phyloP scores from a whole-genome alignment of 2,113 vertebrate genomes.

The Leucopsar rothschildi region DNA sequence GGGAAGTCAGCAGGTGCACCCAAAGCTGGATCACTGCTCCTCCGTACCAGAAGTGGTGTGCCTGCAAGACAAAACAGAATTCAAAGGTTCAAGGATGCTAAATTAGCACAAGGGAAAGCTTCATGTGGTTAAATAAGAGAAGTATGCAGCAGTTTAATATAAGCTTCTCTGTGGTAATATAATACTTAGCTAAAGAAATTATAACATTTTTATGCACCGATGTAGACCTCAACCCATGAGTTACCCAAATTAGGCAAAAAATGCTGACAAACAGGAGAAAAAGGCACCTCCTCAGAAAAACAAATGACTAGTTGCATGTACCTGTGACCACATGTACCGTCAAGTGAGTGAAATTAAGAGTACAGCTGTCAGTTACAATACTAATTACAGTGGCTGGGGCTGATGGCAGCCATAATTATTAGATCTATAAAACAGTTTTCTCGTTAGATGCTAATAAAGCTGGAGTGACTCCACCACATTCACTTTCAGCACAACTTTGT shows the following conservation, averaged over 20 bases:
- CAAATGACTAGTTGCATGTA: background rate
- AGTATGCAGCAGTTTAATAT: background rate
- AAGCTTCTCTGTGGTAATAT: background rate
- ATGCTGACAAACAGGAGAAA: background rate
- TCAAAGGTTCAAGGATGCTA: background rate
- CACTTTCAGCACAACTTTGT: background rate
- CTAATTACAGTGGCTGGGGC: background rate
- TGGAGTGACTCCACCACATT: background rate
- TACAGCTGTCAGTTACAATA: background rate
- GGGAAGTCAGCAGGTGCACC: conserved; percentile 72
- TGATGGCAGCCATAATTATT: background rate
- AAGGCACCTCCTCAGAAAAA: background rate
- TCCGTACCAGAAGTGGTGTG: conserved; percentile 91
- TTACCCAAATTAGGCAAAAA: background rate
- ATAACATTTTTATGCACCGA: background rate
- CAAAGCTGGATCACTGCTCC: conserved; percentile 91
- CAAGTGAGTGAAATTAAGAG: background rate
- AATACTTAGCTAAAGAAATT: background rate
- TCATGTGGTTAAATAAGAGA: background rate
- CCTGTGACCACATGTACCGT: background rate
- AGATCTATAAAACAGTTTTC: background rate
- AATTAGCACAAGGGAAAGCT: background rate
- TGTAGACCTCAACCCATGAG: background rate
- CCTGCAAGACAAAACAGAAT: conserved; percentile 69
- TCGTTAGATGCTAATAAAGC: background rate